A percentile compares a stretch with the other conserved stretches of the same genome.
These are phyloP conservation scores for Zygogramma bicolorata DNA, from an alignment of 2,888 invertebrate genomes.

Conservation along the genomic window DNA sequence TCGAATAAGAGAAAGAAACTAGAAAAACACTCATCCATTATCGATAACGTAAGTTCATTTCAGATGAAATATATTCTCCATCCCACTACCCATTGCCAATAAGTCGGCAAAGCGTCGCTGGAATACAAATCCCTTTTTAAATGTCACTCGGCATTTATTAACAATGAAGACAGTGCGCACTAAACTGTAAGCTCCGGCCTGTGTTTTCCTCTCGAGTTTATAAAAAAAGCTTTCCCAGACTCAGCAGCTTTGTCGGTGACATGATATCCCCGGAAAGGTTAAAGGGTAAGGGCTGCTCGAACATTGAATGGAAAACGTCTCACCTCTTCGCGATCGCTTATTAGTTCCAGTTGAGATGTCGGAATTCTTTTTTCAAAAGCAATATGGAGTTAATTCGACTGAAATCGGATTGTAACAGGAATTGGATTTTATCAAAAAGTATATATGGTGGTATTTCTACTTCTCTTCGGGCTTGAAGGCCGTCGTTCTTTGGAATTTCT, in stretches of 20 bases:
- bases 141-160: not conserved
- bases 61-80: not conserved
- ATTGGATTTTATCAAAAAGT: not conserved
- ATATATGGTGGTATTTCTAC: not conserved
- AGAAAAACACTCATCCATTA: too few relatives aligned
- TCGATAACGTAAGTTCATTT: too few relatives aligned
- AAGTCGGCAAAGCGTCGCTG: too few relatives aligned
- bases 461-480: too few relatives aligned
- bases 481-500: too few relatives aligned
- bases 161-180: not conserved
- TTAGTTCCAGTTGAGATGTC: not conserved
- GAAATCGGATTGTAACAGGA: not conserved
- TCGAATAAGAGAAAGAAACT: too few relatives aligned
- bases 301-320: not conserved
- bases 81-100: too few relatives aligned
- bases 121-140: not conserved
- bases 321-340: not conserved
- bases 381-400: not conserved
- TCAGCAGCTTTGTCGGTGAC: conserved; percentile 9
- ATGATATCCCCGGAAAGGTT: conserved; percentile 5
- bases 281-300: conserved; percentile 1
- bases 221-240: conserved; percentile 1
- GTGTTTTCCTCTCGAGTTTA: not conserved
- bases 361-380: not conserved
- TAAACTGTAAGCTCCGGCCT: not conserved